Evolutionary conservation across 2,797 vertebrate genomes (phyloP).

Genomic region (Adrianichthys oophorus): DNA sequence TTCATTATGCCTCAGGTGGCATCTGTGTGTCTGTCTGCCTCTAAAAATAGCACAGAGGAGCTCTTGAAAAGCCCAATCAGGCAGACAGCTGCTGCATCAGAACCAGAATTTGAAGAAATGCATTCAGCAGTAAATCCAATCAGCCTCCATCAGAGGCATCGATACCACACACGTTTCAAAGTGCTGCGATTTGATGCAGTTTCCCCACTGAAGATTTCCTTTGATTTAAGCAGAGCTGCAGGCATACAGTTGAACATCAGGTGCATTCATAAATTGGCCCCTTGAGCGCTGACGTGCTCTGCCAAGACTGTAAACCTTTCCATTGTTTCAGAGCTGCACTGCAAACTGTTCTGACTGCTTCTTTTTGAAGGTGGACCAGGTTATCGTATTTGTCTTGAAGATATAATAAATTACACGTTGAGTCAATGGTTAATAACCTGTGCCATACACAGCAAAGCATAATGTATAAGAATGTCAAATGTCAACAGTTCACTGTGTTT

Average conservation of each 20-base stretch:
- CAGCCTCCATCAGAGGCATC: conserved; percentile 3
- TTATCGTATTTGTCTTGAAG: too few species aligned
- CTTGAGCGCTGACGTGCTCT: conserved; percentile 7
- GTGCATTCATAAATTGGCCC: conserved; percentile 26
- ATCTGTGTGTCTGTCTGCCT: conserved; percentile 37
- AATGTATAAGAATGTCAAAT: too few species aligned
- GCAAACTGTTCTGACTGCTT: conserved; percentile 8
- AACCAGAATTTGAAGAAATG: background rate
- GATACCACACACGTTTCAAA: conserved; percentile 14
- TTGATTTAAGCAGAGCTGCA: conserved; percentile 17
- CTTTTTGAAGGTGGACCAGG: conserved; percentile 4
- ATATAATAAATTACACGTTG: too few species aligned
- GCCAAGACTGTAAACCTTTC: conserved; percentile 12
- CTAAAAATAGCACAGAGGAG: conserved; percentile 35
- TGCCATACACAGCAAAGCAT: too few species aligned
- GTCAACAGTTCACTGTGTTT: too few species aligned
- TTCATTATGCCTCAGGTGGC: conserved; percentile 50
- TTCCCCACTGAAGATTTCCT: conserved; percentile 18
- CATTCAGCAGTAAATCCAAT: conserved; percentile 1
- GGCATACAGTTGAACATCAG: conserved; percentile 26
- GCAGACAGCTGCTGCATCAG: conserved; percentile 23
- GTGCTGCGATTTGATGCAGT: conserved; percentile 5
- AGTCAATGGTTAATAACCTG: too few species aligned
- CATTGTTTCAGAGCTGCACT: conserved; percentile 5
- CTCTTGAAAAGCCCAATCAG: conserved; percentile 12